Base-by-base conservation (phyloP, 2,888 invertebrate genomes). In the Stenodera caucasica region DNA sequence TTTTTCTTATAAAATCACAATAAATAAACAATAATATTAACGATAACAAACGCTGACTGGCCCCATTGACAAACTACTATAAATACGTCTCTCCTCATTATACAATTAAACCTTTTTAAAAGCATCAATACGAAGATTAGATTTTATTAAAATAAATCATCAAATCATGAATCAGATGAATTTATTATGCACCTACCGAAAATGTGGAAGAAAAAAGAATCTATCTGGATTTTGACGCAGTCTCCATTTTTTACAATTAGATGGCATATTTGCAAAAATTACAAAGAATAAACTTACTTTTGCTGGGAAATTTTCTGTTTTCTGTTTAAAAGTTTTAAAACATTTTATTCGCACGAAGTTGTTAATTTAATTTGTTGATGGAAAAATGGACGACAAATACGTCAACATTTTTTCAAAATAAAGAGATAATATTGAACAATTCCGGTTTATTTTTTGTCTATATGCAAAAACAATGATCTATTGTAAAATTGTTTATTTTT, bases 91-190 rank as follows among this genome's bases (percentile, higher is more conserved):
- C 45, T 23, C 23, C 21, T 45, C 0, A 7, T 45, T 23, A 45
- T 23, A 45, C 9, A 45, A 45, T 45, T 45, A 23, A 45, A 45
- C 23, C 21, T 45, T 6, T 23, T 45, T 45, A 23, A 45, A 45
- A 45, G 12, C 45, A 45, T 45, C 23, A 45, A 45, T 45, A 45
- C 3, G 11, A 21, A 5, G 21, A 23, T 45, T 45, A 23, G 6
- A 45, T 23, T 45, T 18, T 8, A 45, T 45, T 45, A 45, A 45
- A 45, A 45, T 45, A 11, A 21, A 45, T 45, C 21, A 45, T 45
- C 2, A 45, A 45, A 40, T 40, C 18, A 29, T 29, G 29, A 6
- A 29, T 29, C n/a, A 26, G 26, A 4, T 26, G 2, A 26, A 26
- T 26, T 26, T 26, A 26, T 26, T 26, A 26, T 26, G 26, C 14